Conservation (phyloP, 92 coral and sea anemone species). For the Actinostola sp. region DNA sequence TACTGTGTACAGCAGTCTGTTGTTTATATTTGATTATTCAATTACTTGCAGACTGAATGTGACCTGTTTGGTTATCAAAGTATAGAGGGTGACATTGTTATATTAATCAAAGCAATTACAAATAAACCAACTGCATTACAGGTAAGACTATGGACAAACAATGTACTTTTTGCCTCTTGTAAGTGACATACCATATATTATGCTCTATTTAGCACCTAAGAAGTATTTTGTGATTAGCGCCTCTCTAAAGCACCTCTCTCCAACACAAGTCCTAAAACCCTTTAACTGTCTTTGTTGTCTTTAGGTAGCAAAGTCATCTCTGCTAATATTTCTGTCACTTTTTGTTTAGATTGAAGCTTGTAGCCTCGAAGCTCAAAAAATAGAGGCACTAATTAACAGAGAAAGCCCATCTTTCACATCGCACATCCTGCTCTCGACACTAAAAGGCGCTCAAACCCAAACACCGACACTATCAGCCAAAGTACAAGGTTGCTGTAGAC, state of each 20-base stretch:
- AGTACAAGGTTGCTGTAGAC: constrained; percentile 32
- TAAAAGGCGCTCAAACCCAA: constrained; percentile 75
- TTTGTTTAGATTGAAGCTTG: constrained; percentile 81
- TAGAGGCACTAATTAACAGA: constrained; percentile 86
- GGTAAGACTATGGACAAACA: constrained; percentile 61
- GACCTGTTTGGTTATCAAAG: constrained; percentile 96
- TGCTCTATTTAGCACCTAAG: too few species aligned
- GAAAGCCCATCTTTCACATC: constrained; percentile 89
- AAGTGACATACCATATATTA: too few species aligned
- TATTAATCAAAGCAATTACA: constrained; percentile 85
- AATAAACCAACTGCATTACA: constrained; percentile 80
- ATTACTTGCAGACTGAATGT: constrained; percentile 76
- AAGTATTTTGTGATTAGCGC: too few species aligned
- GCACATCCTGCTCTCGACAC: constrained; percentile 82
- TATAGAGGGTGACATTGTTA: constrained; percentile 79
- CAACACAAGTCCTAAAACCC: too few species aligned
- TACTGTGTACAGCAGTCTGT: too few species aligned
- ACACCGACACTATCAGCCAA: constrained; percentile 56
- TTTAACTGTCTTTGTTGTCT: not conserved
- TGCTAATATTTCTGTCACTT: not conserved
- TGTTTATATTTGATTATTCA: too few species aligned
- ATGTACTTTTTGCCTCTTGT: too few species aligned
- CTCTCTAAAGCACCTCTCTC: too few species aligned
- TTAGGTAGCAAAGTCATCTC: not conserved
- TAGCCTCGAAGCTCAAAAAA: constrained; percentile 90